A percentile compares a stretch with the other conserved stretches of the same genome.
phyloP scores from a whole-genome alignment of 2,888 invertebrate genomes.

The Tubulanus polymorphus region DNA sequence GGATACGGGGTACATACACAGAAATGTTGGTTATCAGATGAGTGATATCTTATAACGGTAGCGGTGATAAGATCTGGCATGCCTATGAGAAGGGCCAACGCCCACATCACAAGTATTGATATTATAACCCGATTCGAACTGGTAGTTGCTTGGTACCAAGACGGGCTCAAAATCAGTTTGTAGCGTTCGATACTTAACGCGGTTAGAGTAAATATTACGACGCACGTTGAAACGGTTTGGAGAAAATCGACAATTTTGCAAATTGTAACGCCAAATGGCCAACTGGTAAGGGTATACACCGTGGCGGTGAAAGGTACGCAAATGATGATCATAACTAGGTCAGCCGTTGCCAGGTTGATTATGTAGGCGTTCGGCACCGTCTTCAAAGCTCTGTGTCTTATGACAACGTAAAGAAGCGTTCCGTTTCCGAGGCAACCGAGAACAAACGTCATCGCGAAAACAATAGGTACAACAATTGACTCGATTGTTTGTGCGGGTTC shows the following conservation, averaged over 20 bases:
- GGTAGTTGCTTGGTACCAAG: neutral
- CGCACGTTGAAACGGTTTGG: slow-evolving; percentile 20
- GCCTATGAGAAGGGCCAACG: slow-evolving; percentile 17
- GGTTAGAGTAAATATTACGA: slow-evolving; percentile 23
- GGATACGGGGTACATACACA: slow-evolving; percentile 9
- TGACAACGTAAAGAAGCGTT: slow-evolving; percentile 19
- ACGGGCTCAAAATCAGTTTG: slow-evolving; percentile 16
- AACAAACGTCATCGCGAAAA: slow-evolving; percentile 21
- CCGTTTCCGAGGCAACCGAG: slow-evolving; percentile 24
- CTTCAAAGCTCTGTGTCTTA: slow-evolving; percentile 16
- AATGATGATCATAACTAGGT: slow-evolving; percentile 21
- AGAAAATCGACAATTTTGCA: slow-evolving; percentile 25
- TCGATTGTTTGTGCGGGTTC: slow-evolving; percentile 11
- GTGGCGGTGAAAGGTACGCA: slow-evolving; percentile 26
- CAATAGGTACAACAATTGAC: slow-evolving; percentile 21
- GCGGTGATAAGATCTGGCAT: slow-evolving; percentile 23
- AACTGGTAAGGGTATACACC: slow-evolving; percentile 22
- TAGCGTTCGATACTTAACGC: slow-evolving; percentile 24
- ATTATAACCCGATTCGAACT: neutral
- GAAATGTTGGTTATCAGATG: neutral
- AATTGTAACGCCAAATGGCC: slow-evolving; percentile 25
- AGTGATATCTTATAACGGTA: neutral
- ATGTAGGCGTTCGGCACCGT: slow-evolving; percentile 24
- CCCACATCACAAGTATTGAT: slow-evolving; percentile 20
- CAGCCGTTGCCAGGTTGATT: slow-evolving; percentile 25